Evolutionary conservation across 2,113 vertebrate genomes (phyloP), one percentile per base, ranked within the genome.

Genomic region (Podilymbus podiceps): DNA sequence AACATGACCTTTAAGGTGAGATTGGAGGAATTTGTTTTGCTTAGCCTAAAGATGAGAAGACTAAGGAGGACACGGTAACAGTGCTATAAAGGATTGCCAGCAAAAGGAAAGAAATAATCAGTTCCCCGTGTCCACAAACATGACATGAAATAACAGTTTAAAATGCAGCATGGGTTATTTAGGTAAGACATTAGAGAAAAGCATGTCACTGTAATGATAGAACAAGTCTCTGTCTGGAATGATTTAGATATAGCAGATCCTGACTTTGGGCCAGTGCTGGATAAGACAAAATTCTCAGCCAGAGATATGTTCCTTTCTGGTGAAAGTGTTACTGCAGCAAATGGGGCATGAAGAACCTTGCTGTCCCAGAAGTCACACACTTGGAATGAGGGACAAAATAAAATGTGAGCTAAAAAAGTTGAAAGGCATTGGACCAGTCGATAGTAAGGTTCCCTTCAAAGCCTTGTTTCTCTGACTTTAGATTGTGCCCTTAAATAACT

Each of bases 1-100:
- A 97, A 85, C 53, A 53, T 58, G 77, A 93, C 89, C 91, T 96
- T 95, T 95, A 69, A 94, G 89, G 85, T 94, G 62, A 93, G 66
- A 88, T 15, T 85, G 46, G 22, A 88, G n/a, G 74, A 82, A 91
- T 94, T 96, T 91, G 21, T 87, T 94, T 89, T 93, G 23, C 71
- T 75, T 73, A 91, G 49, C 40, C 62, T 85, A 30, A 85, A 87
- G 60, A 91, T 60, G 66, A 85, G 76, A 77, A 88, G 73, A 68
- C 53, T 58, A 33, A 89, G 64, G 25, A 92, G 69, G 44, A 78
- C 2, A 1, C 28, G 35, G 35, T 74, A 75, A 59, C 67, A 76
- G 27, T 64, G 17, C 31, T 88, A 6, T 63, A 72, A 72, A 91
- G 31, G 35, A 75, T 27, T 96, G 77, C 49, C 69, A 79, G 49